These are phyloP conservation scores for Apteryx owenii DNA, from an alignment of 2,113 vertebrate species.

Conservation along the genomic window DNA sequence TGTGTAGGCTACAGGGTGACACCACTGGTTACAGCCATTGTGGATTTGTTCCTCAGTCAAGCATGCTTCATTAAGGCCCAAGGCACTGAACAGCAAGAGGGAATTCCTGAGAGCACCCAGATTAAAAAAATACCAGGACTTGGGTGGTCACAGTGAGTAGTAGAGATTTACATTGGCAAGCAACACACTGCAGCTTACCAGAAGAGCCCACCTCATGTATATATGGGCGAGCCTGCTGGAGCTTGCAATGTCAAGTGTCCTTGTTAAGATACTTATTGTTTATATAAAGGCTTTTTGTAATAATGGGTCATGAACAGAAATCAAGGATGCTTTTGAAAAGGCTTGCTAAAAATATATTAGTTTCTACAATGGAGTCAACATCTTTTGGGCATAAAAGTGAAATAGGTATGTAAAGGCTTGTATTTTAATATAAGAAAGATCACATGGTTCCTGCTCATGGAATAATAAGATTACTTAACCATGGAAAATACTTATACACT, in stretches of 20 bases:
- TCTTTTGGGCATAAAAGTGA: not conserved
- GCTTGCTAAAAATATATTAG: not conserved
- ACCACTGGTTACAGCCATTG: not conserved
- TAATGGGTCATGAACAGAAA: not conserved
- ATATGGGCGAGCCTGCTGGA: not conserved
- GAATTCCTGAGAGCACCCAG: not conserved
- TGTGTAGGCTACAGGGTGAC: not conserved
- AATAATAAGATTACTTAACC: not conserved
- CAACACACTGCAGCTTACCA: rapidly evolving
- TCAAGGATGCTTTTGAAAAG: not conserved
- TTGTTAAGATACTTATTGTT: not conserved
- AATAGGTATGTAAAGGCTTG: not conserved
- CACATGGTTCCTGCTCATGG: not conserved
- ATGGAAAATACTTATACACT: not conserved
- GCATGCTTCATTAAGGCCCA: rapidly evolving
- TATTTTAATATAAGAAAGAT: not conserved
- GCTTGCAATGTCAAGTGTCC: not conserved
- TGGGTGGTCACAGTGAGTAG: rapidly evolving
- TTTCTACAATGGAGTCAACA: not conserved
- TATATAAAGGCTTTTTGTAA: not conserved
- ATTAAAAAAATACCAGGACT: not conserved
- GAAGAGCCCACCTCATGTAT: not conserved
- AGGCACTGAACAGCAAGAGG: not conserved
- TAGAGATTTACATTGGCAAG: not conserved
- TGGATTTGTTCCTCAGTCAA: not conserved